phyloP scores from a whole-genome alignment of 1,140 invertebrate species.

The Drosophila santomea region DNA sequence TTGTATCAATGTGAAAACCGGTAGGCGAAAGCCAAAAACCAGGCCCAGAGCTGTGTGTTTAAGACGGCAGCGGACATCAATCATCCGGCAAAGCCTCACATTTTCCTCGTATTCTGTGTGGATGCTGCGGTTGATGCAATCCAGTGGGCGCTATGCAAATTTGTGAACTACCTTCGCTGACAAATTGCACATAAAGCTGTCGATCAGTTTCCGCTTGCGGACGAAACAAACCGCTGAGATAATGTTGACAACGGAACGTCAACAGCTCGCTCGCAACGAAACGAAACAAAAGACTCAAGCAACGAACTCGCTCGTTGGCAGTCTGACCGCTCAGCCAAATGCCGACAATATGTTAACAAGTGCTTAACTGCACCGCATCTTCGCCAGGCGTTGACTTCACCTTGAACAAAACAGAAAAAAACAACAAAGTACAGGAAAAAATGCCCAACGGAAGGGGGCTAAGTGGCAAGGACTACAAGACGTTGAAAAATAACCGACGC shows the following conservation, averaged over 20 bases:
- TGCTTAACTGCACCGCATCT: conserved; percentile 73
- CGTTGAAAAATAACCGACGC: conserved; percentile 30
- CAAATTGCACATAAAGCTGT: conserved; percentile 84
- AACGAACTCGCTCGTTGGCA: conserved; percentile 47
- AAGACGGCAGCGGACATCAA: conserved; percentile 62
- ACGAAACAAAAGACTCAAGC: conserved; percentile 67
- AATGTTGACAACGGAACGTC: conserved; percentile 81
- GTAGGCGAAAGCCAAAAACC: conserved; percentile 57
- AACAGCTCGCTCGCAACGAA: conserved; percentile 55
- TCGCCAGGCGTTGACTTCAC: conserved; percentile 72
- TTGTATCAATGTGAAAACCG: conserved; percentile 62
- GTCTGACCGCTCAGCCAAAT: conserved; percentile 53
- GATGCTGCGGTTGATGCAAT: conserved; percentile 13
- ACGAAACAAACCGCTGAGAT: conserved; percentile 52
- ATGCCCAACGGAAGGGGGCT: neutral
- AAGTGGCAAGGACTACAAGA: conserved; percentile 1
- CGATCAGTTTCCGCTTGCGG: conserved; percentile 75
- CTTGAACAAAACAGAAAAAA: conserved; percentile 38
- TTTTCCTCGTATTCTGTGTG: conserved; percentile 1
- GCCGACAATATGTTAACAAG: conserved; percentile 83
- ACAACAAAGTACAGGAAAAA: neutral
- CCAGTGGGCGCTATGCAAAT: conserved; percentile 73
- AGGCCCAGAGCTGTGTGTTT: conserved; percentile 58
- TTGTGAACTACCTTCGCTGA: conserved; percentile 78
- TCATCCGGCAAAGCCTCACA: conserved; percentile 42